A percentile compares a stretch with the other conserved stretches of the same genome.
Evolutionary conservation across 2,113 vertebrate genomes (phyloP).

Genomic region (Urocitellus parryii): DNA sequence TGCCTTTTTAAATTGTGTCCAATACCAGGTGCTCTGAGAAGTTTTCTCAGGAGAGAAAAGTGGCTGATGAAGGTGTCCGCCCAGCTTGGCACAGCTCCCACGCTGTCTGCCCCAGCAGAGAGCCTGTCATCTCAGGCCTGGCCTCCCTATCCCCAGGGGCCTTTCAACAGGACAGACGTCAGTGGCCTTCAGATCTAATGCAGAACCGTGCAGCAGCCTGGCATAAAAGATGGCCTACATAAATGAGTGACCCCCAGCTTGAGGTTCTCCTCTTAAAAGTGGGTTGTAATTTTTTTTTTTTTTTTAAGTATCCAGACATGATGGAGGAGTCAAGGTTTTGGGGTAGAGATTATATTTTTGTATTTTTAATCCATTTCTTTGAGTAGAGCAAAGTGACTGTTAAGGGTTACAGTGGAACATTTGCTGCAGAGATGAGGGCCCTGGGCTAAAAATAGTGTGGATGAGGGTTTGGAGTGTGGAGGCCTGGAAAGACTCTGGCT

Average conservation of each 20-base stretch:
- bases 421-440: neutral
- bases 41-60: neutral
- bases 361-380: neutral
- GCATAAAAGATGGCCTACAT: neutral
- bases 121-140: neutral
- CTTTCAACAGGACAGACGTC: neutral
- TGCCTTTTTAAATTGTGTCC: neutral
- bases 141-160: neutral
- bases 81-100: neutral
- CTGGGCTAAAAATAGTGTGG: conserved; percentile 5
- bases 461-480: neutral
- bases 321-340: neutral
- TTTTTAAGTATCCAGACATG: neutral
- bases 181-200: neutral
- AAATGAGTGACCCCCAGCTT: neutral
- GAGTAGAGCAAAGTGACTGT: neutral
- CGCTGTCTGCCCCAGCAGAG: neutral
- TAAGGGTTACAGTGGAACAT: neutral
- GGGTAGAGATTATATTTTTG: neutral
- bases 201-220: neutral
- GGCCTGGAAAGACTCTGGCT: neutral
- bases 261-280: rapidly evolving
- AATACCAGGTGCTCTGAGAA: neutral
- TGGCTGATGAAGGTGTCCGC: neutral
- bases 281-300: no score